Conservation (phyloP, 2,113 vertebrate species). For the Axis porcinus region DNA sequence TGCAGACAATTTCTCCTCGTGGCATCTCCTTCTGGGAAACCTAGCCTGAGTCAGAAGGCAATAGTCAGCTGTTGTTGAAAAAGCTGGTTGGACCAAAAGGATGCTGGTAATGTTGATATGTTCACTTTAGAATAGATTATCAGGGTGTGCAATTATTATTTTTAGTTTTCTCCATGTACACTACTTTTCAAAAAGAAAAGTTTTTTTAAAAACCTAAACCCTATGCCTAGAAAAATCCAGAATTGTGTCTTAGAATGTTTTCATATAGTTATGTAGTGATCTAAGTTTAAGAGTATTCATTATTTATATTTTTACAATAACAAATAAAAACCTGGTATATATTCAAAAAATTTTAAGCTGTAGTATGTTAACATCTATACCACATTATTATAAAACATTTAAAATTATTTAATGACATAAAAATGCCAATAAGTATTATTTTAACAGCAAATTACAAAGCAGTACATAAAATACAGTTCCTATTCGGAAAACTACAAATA, state of each 20-base stretch:
- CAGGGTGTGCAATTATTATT: background rate
- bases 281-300: background rate
- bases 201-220: background rate
- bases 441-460: background rate
- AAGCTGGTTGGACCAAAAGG: background rate
- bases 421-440: background rate
- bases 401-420: background rate
- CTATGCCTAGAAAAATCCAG: background rate
- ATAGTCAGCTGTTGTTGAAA: background rate
- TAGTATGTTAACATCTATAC: background rate
- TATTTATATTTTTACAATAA: background rate
- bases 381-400: background rate
- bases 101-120: background rate
- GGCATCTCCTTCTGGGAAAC: background rate
- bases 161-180: background rate
- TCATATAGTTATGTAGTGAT: background rate
- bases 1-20: no score
- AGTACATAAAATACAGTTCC: background rate
- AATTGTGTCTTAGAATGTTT: background rate
- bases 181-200: background rate
- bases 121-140: background rate
- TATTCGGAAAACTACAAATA: background rate
- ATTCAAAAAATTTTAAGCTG: background rate
- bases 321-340: background rate
- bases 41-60: background rate